Base-by-base conservation (phyloP, 2,888 invertebrate genomes). In the Salpingus planirostris region DNA sequence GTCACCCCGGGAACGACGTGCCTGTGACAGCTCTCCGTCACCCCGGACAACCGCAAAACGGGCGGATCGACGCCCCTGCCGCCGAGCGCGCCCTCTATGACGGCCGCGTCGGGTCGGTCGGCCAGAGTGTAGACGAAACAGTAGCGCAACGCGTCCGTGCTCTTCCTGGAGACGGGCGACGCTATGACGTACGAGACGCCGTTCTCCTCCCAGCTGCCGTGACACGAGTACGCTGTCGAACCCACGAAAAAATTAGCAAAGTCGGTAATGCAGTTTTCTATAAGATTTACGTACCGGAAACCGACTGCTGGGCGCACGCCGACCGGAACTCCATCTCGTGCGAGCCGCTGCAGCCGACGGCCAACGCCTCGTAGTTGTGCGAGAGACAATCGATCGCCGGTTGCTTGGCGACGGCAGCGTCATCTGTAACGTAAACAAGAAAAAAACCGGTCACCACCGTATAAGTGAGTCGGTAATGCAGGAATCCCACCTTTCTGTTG, bases 201-300 rank as follows among this genome's bases (percentile, higher is more conserved):
- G 24, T 73, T 73, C 41, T 76, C 76, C 44, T 70, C 66, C 83
- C 84, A 84, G 55, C 75, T 76, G 27, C 82, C 84, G 57, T 81
- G 79, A 57, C 84, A 84, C 1, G 74, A 74, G 63, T 79, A 83
- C 26, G 73, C 81, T 79, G 66, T 1, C 59, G n/a, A n/a, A n/a
- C n/a, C n/a, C n/a, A n/a, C n/a, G n/a, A n/a, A n/a, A n/a, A n/a
- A n/a, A n/a, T n/a, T n/a, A n/a, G n/a, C n/a, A n/a, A n/a, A n/a
- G n/a, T n/a, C n/a, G n/a, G n/a, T n/a, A n/a, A n/a, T n/a, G n/a
- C n/a, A n/a, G n/a, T n/a, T n/a, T n/a, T n/a, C n/a, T n/a, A n/a
- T 18, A 8, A 18, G 8, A 18, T 6, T 6, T 18, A 18, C 18
- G 12, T 53, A 74, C 76, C 71, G 12, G 68, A 71, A 40, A 65